A percentile compares a stretch with the other conserved stretches of the same genome.
Conservation (phyloP, 2,797 vertebrate species). For the Pelobates cultripes region DNA sequence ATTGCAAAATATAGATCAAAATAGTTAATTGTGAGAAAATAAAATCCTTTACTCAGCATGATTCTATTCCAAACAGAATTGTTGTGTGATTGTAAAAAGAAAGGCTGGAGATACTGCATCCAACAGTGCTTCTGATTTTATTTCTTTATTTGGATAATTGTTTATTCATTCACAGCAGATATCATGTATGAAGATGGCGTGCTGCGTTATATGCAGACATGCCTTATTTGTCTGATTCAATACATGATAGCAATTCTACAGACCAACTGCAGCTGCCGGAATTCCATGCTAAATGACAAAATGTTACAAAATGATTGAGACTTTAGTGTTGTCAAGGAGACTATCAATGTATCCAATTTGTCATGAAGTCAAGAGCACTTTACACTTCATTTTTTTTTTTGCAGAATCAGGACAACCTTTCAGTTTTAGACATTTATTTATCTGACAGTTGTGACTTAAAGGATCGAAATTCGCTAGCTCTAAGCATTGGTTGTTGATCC, state of each 20-base stretch:
- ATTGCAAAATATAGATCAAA: no score
- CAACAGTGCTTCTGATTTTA: no score
- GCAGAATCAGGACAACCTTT: slow-evolving; percentile 28
- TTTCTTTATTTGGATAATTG: no score
- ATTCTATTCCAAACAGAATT: no score
- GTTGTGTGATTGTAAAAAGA: no score
- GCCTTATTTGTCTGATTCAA: neutral
- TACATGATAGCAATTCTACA: neutral
- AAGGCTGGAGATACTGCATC: no score
- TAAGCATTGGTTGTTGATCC: neutral
- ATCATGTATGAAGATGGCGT: neutral
- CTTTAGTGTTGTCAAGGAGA: slow-evolving; percentile 50
- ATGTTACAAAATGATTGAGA: slow-evolving; percentile 43
- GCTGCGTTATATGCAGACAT: neutral
- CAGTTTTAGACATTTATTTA: slow-evolving; percentile 11
- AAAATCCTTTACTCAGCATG: no score
- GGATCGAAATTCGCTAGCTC: neutral
- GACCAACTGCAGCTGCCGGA: neutral
- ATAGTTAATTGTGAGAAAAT: no score
- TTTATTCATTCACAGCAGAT: neutral
- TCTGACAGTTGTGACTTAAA: slow-evolving; percentile 3
- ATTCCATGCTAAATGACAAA: slow-evolving; percentile 15
- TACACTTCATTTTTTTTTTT: slow-evolving; percentile 16
- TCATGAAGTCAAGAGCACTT: slow-evolving; percentile 35
- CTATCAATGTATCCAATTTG: slow-evolving; percentile 44